These are phyloP conservation scores for Melanaphis sacchari DNA, from an alignment of 1,140 invertebrate genomes.

Conservation along the genomic window DNA sequence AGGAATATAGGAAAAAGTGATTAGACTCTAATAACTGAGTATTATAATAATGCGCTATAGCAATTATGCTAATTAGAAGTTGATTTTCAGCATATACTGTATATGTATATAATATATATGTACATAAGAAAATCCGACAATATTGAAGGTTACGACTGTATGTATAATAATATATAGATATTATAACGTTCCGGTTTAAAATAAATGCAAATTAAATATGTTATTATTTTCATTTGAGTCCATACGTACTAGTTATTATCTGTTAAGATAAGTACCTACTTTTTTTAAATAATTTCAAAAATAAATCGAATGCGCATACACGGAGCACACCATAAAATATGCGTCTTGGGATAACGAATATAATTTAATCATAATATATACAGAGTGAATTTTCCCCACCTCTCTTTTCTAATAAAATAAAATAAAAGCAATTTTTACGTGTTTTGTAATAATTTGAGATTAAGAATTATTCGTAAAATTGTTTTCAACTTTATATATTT, in stretches of 20 bases:
- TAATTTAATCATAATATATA: neutral
- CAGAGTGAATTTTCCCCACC: neutral
- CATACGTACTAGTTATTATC: neutral
- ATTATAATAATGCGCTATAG: conserved; percentile 15
- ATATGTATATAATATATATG: neutral
- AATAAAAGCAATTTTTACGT: too few relatives aligned
- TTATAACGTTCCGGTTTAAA: neutral
- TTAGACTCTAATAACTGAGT: conserved; percentile 44
- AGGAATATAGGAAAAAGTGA: neutral
- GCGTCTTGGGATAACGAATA: neutral
- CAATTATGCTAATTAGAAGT: conserved; percentile 17
- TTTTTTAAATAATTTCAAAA: neutral
- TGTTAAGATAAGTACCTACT: neutral
- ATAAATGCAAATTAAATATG: neutral
- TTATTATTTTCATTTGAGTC: neutral
- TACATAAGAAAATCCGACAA: neutral
- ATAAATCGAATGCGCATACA: neutral
- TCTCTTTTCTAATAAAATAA: neutral
- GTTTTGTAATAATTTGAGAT: too few relatives aligned
- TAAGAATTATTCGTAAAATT: too few relatives aligned
- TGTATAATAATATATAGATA: neutral
- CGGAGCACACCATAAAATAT: too few relatives aligned
- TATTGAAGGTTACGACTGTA: neutral
- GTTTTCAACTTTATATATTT: too few relatives aligned
- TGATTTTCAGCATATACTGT: neutral